Percentiles rank a stretch among this genome's conserved stretches.
phyloP scores from a whole-genome alignment of 2,888 invertebrate genomes.

The Cryptophagus acutangulus region DNA sequence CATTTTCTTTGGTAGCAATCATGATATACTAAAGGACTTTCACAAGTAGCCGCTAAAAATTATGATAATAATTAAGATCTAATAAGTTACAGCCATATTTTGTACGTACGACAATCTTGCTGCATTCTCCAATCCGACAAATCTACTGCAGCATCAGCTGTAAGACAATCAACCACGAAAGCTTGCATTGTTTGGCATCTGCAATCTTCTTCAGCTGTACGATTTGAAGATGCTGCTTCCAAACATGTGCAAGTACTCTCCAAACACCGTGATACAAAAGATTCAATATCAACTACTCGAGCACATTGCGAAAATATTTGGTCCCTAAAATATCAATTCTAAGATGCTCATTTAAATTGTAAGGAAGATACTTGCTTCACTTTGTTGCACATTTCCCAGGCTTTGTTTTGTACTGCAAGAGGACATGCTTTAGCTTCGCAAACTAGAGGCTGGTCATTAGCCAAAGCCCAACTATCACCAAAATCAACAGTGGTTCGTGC shows the following conservation, averaged over 20 bases:
- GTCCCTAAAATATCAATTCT: constrained; percentile 41
- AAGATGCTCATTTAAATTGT: background rate
- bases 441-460: constrained; percentile 45
- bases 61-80: background rate
- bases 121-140: constrained; percentile 66
- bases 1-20: constrained; percentile 78
- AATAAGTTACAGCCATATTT: no score
- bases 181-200: constrained; percentile 65
- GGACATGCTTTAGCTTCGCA: constrained; percentile 63
- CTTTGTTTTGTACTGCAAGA: constrained; percentile 56
- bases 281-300: constrained; percentile 60
- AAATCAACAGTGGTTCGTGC: constrained; percentile 65
- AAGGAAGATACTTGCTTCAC: constrained; percentile 42
- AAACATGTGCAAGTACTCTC: constrained; percentile 74
- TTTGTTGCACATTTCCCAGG: constrained; percentile 63
- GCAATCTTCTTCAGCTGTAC: constrained; percentile 51
- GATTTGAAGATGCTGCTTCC: constrained; percentile 47
- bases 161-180: constrained; percentile 70
- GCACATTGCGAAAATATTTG: constrained; percentile 63
- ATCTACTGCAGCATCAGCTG: constrained; percentile 58
- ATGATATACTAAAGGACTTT: constrained; percentile 70
- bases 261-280: constrained; percentile 66
- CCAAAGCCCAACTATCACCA: constrained; percentile 70
- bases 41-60: constrained; percentile 62
- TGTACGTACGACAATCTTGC: constrained; percentile 65